Percentiles rank a stretch among this genome's conserved stretches.
Conservation (phyloP, 2,888 invertebrate species). For the Urechis unicinctus region DNA sequence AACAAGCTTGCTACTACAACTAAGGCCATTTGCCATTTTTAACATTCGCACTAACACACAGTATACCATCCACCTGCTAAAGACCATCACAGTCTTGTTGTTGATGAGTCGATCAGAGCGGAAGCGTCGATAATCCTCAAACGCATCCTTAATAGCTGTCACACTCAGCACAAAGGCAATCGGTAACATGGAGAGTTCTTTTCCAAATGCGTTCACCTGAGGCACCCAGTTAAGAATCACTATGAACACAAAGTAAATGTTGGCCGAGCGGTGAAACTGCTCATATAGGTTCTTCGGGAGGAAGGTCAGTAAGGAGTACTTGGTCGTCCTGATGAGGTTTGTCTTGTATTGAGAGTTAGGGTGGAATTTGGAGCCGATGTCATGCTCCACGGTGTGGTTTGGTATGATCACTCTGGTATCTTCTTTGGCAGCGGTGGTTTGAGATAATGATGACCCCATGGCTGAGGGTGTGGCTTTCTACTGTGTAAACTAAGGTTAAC, state of each 20-base stretch:
- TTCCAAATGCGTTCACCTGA: slow-evolving; percentile 77
- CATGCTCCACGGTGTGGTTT: slow-evolving; percentile 8
- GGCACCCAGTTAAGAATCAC: slow-evolving; percentile 95
- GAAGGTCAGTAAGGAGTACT: slow-evolving; percentile 89
- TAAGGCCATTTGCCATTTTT: too few species aligned
- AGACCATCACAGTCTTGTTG: slow-evolving; percentile 84
- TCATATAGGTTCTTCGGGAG: slow-evolving; percentile 92
- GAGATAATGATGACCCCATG: too few species aligned
- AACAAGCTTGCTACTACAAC: not conserved
- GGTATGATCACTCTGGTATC: too few species aligned
- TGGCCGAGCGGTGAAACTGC: slow-evolving; percentile 95
- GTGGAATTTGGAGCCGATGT: slow-evolving; percentile 1
- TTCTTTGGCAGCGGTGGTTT: too few species aligned
- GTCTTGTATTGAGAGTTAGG: slow-evolving; percentile 7
- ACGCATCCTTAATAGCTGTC: slow-evolving; percentile 88
- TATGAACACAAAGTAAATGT: slow-evolving; percentile 95
- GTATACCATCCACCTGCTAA: slow-evolving; percentile 66
- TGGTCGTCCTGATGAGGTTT: slow-evolving; percentile 39
- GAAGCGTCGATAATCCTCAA: slow-evolving; percentile 84
- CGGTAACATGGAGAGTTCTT: slow-evolving; percentile 90
- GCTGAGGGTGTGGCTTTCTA: too few species aligned
- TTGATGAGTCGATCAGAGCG: slow-evolving; percentile 90
- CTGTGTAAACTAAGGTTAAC: too few species aligned
- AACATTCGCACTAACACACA: not conserved
- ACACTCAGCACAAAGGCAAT: slow-evolving; percentile 90